Evolutionary conservation across 2,113 vertebrate genomes (phyloP), one percentile per base, ranked within the genome.

Genomic region (Psephotus haematonotus): DNA sequence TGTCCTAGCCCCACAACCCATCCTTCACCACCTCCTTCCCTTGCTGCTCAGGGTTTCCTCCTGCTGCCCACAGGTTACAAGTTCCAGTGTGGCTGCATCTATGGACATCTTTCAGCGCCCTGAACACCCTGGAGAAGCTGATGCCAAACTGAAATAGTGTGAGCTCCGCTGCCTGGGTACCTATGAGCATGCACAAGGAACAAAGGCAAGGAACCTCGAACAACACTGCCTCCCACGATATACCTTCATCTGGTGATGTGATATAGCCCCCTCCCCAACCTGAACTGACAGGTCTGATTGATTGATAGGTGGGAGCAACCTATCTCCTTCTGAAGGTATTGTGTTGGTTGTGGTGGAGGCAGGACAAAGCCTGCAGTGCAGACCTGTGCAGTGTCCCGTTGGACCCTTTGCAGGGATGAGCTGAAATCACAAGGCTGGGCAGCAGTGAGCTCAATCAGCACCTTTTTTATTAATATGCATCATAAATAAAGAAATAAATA

Each of bases 401-500:
- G 29, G 28, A 28, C 28, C 11, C 28, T 70, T 49, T 33, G 11
- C 35, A 43, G 28, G 18, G 19, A 81, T 0, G 9, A 11, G 17
- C 27, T 13, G 37, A 74, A 86, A 82, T 70, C 62, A 88, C 9
- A 37, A 85, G 50, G 24, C 80, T 43, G 28, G 0, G 1, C 6
- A 43, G 70, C 70, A 74, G 59, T 39, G 85, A 97, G 83, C 92
- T 96, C 84, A 82, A 82, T 97, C 96, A 98, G 98, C 98, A 98
- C 97, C 97, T 98, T 98, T 98, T 98, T 98, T 98, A 98, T 98
- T 98, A 98, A 98, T 98, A 98, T 97, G 97, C 97, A 71, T 98
- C 98, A 98, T 98, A 98, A 98, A 98, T 98, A 98, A 98, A 98
- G 98, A 98, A 98, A 98, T 98, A 98, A 97, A 98, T 98, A 98